Conservation (phyloP, 1,140 invertebrate genomes). For the Leptestheria dahalacensis region DNA sequence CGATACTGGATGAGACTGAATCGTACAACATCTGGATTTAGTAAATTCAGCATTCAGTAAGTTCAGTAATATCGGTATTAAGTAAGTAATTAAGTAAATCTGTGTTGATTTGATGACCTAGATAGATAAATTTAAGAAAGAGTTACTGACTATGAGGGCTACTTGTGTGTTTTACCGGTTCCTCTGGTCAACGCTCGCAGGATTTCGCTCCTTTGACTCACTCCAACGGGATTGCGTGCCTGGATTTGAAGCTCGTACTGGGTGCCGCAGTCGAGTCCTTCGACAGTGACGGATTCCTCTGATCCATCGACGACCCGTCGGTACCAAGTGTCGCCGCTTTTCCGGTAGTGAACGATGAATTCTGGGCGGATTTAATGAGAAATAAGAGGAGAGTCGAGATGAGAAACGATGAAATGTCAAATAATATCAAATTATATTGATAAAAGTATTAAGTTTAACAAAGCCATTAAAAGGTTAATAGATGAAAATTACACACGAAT, state of each 20-base stretch:
- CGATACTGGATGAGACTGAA: too few relatives aligned
- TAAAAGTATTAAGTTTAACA: not conserved
- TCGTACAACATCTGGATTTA: not conserved
- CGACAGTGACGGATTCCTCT: not conserved
- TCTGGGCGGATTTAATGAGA: not conserved
- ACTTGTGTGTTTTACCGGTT: not conserved
- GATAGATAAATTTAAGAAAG: too few relatives aligned
- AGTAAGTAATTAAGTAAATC: too few relatives aligned
- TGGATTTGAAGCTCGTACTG: conserved; percentile 12
- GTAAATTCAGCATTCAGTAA: not conserved
- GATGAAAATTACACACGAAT: too few relatives aligned
- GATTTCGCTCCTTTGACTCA: conserved; percentile 1
- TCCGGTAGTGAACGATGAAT: not conserved
- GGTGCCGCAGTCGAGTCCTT: conserved; percentile 11
- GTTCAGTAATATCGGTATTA: too few relatives aligned
- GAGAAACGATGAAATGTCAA: not conserved
- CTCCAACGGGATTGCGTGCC: conserved; percentile 8
- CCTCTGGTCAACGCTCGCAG: conserved; percentile 5
- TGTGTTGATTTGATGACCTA: too few relatives aligned
- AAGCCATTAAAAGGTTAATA: too few relatives aligned
- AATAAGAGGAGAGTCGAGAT: too few relatives aligned
- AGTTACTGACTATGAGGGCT: too few relatives aligned
- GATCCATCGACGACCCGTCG: not conserved
- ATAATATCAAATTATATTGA: not conserved
- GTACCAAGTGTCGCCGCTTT: not conserved